Evolutionary conservation across 2,888 invertebrate genomes (phyloP), one percentile per base, ranked within the genome.

Genomic region (Mechanitis mazaeus): DNA sequence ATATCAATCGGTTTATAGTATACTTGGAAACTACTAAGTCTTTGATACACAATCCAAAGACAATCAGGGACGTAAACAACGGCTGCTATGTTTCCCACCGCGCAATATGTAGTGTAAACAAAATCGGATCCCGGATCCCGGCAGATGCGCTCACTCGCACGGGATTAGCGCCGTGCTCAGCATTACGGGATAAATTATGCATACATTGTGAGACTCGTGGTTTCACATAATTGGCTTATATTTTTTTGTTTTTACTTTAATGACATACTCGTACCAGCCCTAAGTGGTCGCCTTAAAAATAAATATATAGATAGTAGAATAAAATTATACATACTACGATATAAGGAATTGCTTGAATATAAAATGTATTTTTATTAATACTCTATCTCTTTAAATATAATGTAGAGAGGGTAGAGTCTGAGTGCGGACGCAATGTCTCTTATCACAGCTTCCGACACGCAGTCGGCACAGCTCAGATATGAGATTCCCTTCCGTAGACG

Each of bases 101-200:
- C 57, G 64, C 71, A 69, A 64, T 71, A 71, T 68, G 71, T 69
- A 70, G 63, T 55, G 71, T 68, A 71, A 72, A 73, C 75, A 72
- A 56, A 64, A 64, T 62, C 67, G 61, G 56, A 33, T 33, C 59
- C 58, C 64, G 62, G 64, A 59, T 56, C 57, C 50, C 50, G 9
- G 66, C 69, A 68, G 66, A 67, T 71, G 71, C 57, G 64, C 59
- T 59, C 61, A 63, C 63, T 68, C 68, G 61, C 69, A 65, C 62
- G 65, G 69, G 70, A 71, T 71, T 71, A 70, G 64, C 67, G 69
- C 59, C 59, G 62, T 63, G 60, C 53, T 45, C 53, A 35, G 60
- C 63, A 68, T 66, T 66, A 66, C 54, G 53, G 50, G 60, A 59
- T 66, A 59, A 64, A 60, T 66, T 50, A 50, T 50, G 31, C 50